phyloP scores from a whole-genome alignment of 2,888 invertebrate species.

The Apantesis nais region DNA sequence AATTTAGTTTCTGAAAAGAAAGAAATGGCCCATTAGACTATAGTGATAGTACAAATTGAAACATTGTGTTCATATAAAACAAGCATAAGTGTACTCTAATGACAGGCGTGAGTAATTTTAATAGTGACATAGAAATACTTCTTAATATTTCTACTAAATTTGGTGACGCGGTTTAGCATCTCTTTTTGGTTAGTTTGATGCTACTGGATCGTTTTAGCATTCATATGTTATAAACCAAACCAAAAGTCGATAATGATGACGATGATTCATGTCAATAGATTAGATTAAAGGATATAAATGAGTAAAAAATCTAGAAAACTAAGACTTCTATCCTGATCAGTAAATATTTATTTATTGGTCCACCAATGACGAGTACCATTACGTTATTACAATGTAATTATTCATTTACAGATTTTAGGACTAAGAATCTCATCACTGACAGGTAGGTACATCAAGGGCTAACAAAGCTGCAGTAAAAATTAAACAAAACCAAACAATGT shows the following conservation, averaged over 20 bases:
- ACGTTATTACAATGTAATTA: too few relatives aligned
- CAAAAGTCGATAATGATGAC: too few relatives aligned
- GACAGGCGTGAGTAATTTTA: slow-evolving; percentile 5
- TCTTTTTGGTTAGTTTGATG: not conserved
- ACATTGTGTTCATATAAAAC: slow-evolving; percentile 16
- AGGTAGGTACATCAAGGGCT: too few relatives aligned
- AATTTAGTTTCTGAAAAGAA: slow-evolving; percentile 11
- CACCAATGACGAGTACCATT: too few relatives aligned
- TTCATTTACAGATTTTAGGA: too few relatives aligned
- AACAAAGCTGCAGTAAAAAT: too few relatives aligned
- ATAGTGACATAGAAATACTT: slow-evolving; percentile 10
- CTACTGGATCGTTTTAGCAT: not conserved
- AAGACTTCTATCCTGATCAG: too few relatives aligned
- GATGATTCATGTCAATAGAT: too few relatives aligned
- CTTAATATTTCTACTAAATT: not conserved
- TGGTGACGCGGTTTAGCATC: not conserved
- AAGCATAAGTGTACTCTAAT: slow-evolving; percentile 14
- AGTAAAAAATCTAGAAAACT: not conserved
- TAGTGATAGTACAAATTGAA: slow-evolving; percentile 13
- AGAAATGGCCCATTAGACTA: slow-evolving; percentile 3
- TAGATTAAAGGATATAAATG: not conserved
- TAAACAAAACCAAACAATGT: too few relatives aligned
- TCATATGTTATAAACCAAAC: not conserved
- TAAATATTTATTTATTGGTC: too few relatives aligned
- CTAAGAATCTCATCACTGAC: too few relatives aligned